These are phyloP conservation scores for Toxotes lorentzi DNA, from an alignment of 2,797 vertebrate genomes.

Conservation along the genomic window DNA sequence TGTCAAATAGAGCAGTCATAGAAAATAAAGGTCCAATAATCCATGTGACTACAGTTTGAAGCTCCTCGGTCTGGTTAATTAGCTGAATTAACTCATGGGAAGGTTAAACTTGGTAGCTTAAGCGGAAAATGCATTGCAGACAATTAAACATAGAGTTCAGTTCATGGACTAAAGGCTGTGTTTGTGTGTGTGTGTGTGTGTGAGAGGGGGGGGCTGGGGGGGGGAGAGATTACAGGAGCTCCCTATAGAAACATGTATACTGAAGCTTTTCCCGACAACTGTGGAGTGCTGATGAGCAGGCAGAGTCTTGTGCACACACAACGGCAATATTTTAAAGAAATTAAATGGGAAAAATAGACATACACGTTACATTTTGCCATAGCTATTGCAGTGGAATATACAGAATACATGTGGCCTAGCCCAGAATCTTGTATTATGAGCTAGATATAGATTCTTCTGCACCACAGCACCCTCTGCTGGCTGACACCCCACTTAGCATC, in stretches of 20 bases:
- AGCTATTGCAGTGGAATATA: neutral
- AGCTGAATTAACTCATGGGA: neutral
- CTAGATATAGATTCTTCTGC: neutral
- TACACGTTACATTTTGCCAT: neutral
- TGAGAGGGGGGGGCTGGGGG: neutral
- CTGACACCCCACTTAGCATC: neutral
- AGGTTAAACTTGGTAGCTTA: slow-evolving; percentile 3
- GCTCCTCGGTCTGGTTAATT: slow-evolving; percentile 18
- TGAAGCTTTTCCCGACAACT: neutral
- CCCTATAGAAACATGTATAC: neutral
- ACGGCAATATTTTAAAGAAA: neutral
- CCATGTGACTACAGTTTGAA: slow-evolving; percentile 3
- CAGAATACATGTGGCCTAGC: neutral
- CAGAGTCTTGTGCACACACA: neutral
- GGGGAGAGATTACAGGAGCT: no score
- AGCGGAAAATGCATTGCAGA: slow-evolving; percentile 9
- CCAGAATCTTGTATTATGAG: neutral
- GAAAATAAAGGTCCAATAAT: neutral
- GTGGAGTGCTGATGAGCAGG: neutral
- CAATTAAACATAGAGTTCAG: neutral
- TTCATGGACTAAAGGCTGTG: neutral
- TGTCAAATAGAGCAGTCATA: neutral
- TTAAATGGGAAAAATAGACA: neutral
- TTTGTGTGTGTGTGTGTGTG: neutral
- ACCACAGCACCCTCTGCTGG: slow-evolving; percentile 43